Base-by-base conservation (phyloP, 2,888 invertebrate species). In the Drosophila acutilabella region DNA sequence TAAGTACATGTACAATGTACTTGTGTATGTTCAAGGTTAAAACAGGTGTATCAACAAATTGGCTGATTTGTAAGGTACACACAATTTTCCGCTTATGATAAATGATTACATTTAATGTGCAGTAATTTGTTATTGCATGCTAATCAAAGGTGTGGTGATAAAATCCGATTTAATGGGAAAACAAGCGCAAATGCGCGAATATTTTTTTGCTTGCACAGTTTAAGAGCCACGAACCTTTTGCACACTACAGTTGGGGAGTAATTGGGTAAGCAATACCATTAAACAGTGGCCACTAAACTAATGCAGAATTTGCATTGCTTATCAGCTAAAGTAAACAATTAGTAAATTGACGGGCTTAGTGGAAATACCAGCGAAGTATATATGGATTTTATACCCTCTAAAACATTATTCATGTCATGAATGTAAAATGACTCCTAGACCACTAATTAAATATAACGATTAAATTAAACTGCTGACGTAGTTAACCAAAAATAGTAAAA, bases 261-360 rank as follows among this genome's bases (percentile, higher is more conserved):
- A 18, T 42, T 56, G 61, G 13, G 26, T 36, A 7, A 7, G 11
- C 38, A 36, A 41, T 16, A 14, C 10, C 36, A 20, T 1, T 5
- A 6, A 20, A 14, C 71, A 81, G 50, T 64, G 47, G 16, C 58
- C 52, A n/a, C 6, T 8, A 58, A 81, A 78, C 66, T 20, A 33
- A 7, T 47, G 47, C 50, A 14, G 38, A 6, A 30, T 57, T 50
- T 40, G 2, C 20, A 48, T 18, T 40, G 57, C 41, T 67, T 60
- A 54, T 62, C 51, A 68, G 56, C 50, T 11, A 11, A 44, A 64
- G 30, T 52, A 42, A 64, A 56, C 40, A 59, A 30, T 59, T 42
- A 18, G 14, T 30, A 16, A 56, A 51, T 48, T 59, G 16, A 6
- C 30, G 20, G 33, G 30, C 4, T 51, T 36, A 10, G 45, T 23